These are phyloP conservation scores for Phalera bucephala DNA, from an alignment of 2,888 invertebrate genomes.

Conservation along the genomic window DNA sequence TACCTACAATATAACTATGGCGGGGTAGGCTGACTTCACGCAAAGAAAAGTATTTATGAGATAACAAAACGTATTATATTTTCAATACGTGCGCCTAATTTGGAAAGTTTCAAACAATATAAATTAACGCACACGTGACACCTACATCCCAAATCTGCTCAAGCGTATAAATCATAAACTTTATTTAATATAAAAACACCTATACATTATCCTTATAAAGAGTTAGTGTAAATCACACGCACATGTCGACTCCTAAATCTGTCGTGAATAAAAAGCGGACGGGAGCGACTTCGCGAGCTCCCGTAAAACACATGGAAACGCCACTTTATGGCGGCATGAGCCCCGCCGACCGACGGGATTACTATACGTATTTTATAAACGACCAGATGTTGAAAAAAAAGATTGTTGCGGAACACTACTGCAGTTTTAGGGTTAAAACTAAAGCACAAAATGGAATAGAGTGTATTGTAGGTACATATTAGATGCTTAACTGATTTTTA, in stretches of 20 bases:
- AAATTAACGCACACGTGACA: no score
- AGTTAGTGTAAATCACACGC: slow-evolving; percentile 44
- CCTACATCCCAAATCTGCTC: no score
- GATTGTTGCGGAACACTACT: slow-evolving; percentile 37
- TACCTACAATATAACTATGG: no score
- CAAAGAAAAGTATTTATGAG: no score
- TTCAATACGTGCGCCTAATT: no score
- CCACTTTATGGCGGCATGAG: slow-evolving; percentile 63
- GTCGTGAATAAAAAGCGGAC: slow-evolving; percentile 49
- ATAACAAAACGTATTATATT: no score
- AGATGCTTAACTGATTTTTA: no score
- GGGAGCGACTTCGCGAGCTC: slow-evolving; percentile 46
- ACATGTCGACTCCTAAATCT: slow-evolving; percentile 54
- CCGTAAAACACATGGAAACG: slow-evolving; percentile 66
- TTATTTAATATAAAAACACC: slow-evolving; percentile 34
- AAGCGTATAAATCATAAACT: no score
- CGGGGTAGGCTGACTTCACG: no score
- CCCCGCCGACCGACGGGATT: slow-evolving; percentile 22
- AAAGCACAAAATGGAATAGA: no score
- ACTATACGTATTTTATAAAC: slow-evolving; percentile 62
- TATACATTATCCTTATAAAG: slow-evolving; percentile 37
- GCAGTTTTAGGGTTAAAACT: slow-evolving; percentile 20
- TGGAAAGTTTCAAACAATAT: no score
- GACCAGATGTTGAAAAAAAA: slow-evolving; percentile 51
- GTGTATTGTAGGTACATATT: no score